Base-by-base conservation (phyloP, 2,113 vertebrate genomes). In the Antennarius striatus region DNA sequence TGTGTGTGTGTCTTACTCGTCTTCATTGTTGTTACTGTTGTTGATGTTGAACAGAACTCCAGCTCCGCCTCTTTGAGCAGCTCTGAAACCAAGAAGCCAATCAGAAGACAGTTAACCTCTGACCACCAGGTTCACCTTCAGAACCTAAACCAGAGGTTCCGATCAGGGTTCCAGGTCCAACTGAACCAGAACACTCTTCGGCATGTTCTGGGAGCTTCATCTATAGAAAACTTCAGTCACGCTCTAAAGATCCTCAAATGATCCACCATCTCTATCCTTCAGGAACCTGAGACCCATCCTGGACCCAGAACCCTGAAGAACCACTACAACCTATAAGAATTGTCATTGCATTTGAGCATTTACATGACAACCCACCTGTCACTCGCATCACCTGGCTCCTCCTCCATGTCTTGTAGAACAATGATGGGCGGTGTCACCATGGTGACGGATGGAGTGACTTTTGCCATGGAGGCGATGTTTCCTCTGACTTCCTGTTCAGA, bases 11-110 rank as follows among this genome's bases (percentile, higher is more conserved):
- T 73, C 58, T 75, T 68, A 86, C 95, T 96, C 91, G 82, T 93
- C 92, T 0, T 95, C 93, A 51, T 96, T 98, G 86, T 97, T 98
- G 89, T 96, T 98, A 82, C 93, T 97, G 91, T 96, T 96, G 85
- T 98, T 98, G 79, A 89, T 50, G 52, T 98, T 98, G 73, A 93
- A 93, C 57, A 83, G 61, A 69, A 84, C 79, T 77, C 88, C 89
- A 1, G 87, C n/a, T 68, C 81, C 85, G 0, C 88, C 47, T 77
- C 85, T 63, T 0, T 67, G 43, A 50, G 17, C 0, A 0, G n/a
- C 16, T 47, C 80, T 87, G 65, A n/a, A 63, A 68, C 48, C 66
- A 10, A 50, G 3, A 51, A 4, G 22, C 13, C 15, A 53, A 4
- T 3, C 13, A 43, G 11, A 3, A 43, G 42, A 11, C 42, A 5